These are phyloP conservation scores for Apostichopus leukothele DNA, from an alignment of 53 echinoderm and acorn worm genomes.

Conservation along the genomic window DNA sequence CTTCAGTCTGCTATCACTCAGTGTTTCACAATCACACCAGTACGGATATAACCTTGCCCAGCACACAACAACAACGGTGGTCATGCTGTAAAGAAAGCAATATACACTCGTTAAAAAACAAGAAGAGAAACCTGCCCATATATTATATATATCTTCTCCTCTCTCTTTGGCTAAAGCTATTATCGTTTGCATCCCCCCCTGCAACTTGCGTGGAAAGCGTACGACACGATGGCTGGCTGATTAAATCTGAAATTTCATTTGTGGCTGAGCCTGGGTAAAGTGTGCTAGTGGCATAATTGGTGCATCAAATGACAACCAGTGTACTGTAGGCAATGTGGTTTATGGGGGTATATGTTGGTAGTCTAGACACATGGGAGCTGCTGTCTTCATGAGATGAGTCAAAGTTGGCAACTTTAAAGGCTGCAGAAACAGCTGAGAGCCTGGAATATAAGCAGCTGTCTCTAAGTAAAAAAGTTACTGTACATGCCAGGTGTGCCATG, in stretches of 20 bases:
- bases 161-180: conserved; percentile 6
- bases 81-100: no score
- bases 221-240: conserved; percentile 15
- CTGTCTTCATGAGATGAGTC: conserved; percentile 12
- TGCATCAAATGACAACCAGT: background rate
- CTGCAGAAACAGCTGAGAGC: conserved; percentile 11
- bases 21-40: no score
- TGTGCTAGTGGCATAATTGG: conserved; percentile 34
- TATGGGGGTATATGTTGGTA: background rate
- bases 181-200: background rate
- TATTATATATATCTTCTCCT: background rate
- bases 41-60: no score
- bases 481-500: background rate
- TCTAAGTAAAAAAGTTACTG: no score
- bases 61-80: no score
- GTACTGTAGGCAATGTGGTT: background rate
- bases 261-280: conserved; percentile 20
- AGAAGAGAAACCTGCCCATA: background rate
- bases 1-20: no score
- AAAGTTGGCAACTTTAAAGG: conserved; percentile 8
- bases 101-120: no score
- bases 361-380: conserved; percentile 10
- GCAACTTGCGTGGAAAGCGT: background rate
- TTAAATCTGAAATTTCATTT: conserved; percentile 48
- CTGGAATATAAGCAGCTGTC: background rate